A percentile compares a stretch with the other conserved stretches of the same genome.
These are phyloP conservation scores for Aphodius sticticus DNA, from an alignment of 2,888 invertebrate genomes.

Conservation along the genomic window DNA sequence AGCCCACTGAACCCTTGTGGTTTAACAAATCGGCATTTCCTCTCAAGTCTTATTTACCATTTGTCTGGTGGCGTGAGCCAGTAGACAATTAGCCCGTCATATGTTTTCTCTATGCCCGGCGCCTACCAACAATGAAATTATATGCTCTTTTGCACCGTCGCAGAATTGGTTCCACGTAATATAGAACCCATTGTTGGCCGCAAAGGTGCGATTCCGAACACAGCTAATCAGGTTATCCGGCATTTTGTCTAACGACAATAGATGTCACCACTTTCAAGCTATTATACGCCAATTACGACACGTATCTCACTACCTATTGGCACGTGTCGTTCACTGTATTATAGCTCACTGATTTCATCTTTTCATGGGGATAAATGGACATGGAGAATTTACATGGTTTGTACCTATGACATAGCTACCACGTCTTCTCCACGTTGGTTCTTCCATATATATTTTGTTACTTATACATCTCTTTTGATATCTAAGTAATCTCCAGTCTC, in stretches of 20 bases:
- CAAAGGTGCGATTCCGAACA: not conserved
- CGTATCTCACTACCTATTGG: constrained; percentile 11
- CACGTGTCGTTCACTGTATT: not conserved
- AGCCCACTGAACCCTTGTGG: constrained; percentile 49
- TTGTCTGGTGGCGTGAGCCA: constrained; percentile 39
- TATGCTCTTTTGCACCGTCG: constrained; percentile 21
- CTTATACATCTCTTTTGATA: no score
- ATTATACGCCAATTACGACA: constrained; percentile 9
- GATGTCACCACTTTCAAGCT: not conserved
- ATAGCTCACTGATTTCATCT: no score
- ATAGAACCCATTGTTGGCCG: not conserved
- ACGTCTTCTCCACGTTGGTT: no score
- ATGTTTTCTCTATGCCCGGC: constrained; percentile 21
- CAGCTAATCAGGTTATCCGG: not conserved
- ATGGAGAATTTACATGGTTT: no score
- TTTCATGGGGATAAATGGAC: no score
- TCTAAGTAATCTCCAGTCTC: no score
- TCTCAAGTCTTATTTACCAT: constrained; percentile 38
- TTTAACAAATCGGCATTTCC: constrained; percentile 55
- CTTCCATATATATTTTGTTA: no score
- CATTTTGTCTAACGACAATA: not conserved
- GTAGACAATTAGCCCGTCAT: constrained; percentile 17
- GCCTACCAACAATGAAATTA: constrained; percentile 18
- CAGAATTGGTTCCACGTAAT: constrained; percentile 18
- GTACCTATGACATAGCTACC: no score